Evolutionary conservation across 64 coral and sea anemone genomes (phyloP).

Genomic region (Cladopsammia gracilis): DNA sequence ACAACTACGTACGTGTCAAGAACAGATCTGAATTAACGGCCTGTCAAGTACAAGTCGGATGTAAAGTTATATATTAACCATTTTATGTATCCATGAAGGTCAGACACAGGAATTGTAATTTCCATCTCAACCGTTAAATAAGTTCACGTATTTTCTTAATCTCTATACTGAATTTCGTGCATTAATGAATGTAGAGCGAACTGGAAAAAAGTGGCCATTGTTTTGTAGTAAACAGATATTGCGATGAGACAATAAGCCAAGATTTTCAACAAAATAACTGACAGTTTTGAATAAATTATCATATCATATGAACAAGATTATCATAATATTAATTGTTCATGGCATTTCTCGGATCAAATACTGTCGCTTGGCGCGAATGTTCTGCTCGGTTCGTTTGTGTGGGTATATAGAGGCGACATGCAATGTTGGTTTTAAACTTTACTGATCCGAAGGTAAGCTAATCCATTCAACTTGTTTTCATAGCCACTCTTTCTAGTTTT

Average conservation of each 20-base stretch:
- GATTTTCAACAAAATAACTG: neutral
- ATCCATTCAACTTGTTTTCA: too few relatives aligned
- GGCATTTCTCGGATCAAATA: neutral
- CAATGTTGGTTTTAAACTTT: too few relatives aligned
- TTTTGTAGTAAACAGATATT: neutral
- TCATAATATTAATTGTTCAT: neutral
- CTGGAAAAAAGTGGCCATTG: neutral
- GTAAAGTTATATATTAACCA: too few relatives aligned
- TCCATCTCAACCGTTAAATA: neutral
- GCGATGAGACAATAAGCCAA: neutral
- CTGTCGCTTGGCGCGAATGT: too few relatives aligned
- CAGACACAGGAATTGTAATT: too few relatives aligned
- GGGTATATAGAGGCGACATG: neutral
- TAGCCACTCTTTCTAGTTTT: too few relatives aligned
- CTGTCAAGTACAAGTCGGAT: too few relatives aligned
- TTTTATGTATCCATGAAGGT: too few relatives aligned
- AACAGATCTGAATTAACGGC: too few relatives aligned
- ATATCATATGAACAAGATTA: conserved; percentile 14
- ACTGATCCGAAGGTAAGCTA: too few relatives aligned
- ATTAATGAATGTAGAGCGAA: neutral
- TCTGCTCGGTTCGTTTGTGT: neutral
- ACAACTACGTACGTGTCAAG: too few relatives aligned
- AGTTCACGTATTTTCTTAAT: neutral
- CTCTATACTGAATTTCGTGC: neutral
- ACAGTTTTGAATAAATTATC: conserved; percentile 8